Evolutionary conservation across 2,797 vertebrate species (phyloP).

Genomic region (Fratercula arctica): DNA sequence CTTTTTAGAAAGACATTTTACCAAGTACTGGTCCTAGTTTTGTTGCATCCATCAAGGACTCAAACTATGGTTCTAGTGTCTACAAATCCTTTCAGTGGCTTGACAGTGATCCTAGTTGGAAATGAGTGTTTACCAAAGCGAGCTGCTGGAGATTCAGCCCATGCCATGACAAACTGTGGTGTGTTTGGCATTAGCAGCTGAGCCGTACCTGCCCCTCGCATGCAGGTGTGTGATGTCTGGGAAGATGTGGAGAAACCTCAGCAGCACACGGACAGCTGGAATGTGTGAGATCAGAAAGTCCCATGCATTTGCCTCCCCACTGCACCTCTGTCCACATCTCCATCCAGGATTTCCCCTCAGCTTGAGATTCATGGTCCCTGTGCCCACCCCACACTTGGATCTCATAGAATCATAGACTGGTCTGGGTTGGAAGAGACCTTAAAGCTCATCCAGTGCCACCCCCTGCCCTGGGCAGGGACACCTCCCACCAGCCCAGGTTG

Average conservation of each 20-base stretch:
- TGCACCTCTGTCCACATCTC: not conserved
- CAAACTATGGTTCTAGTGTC: fast-evolving
- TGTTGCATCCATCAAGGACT: not conserved
- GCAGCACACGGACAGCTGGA: fast-evolving
- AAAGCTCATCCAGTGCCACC: not conserved
- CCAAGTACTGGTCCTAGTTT: not conserved
- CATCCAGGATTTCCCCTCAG: not conserved
- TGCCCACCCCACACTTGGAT: not conserved
- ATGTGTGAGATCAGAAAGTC: fast-evolving
- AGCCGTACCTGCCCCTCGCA: not conserved
- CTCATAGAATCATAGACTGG: not conserved
- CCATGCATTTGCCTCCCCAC: fast-evolving
- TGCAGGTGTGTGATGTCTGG: not conserved
- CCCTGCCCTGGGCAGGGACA: not conserved
- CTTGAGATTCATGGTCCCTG: not conserved
- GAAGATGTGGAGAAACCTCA: not conserved
- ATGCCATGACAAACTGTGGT: fast-evolving
- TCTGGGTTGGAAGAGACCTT: not conserved
- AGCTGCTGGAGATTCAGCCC: not conserved
- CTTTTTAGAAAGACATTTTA: not conserved
- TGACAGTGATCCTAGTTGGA: not conserved
- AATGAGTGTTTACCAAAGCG: fast-evolving
- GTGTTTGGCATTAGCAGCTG: not conserved
- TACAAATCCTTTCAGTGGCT: not conserved
- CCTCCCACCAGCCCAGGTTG: not conserved